Base-by-base conservation (phyloP, 2,113 vertebrate species). In the Rostratula benghalensis region DNA sequence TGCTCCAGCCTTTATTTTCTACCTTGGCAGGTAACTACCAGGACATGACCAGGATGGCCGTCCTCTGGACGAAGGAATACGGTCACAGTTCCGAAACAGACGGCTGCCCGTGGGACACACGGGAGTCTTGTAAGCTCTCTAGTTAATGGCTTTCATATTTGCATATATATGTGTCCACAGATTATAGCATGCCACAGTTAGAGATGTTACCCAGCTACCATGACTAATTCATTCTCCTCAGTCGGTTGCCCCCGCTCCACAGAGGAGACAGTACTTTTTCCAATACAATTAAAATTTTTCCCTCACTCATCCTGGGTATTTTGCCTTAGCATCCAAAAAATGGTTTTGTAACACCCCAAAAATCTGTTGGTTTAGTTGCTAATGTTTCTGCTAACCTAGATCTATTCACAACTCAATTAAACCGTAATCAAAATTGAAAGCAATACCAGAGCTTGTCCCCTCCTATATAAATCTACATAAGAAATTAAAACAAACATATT, bases 31-130 rank as follows among this genome's bases (percentile, higher is more conserved):
- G 56, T 35, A 37, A 14, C 35, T 18, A 10, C 22, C 35, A 48
- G n/a, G 43, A 18, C 17, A n/a, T 1, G 2, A 19, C 2, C 11
- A 54, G 63, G 56, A 25, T 0, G 1, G n/a, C 7, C 1, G 0
- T 43, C 35, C 69, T 60, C 31, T 0, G 0, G 59, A 3, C 13
- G n/a, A 51, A 39, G 39, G 53, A 71, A 43, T 2, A 53, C 48
- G 80, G 48, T 45, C 5, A 1, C 11, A 37, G 67, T 19, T 69
- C 31, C 28, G 74, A 31, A 54, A 41, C 71, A 69, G 50, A 31
- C 25, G 2, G 51, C 84, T 64, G 60, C 71, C 70, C 6, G 3
- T 14, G 59, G 30, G 54, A 53, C 56, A 59, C 7, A 3, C 7
- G 51, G 39, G 31, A 69, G 23, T 20, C 60, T 30, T 37, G 85